Evolutionary conservation across 2,113 vertebrate genomes (phyloP), one percentile per base, ranked within the genome.

Genomic region (Camelus bactrianus): DNA sequence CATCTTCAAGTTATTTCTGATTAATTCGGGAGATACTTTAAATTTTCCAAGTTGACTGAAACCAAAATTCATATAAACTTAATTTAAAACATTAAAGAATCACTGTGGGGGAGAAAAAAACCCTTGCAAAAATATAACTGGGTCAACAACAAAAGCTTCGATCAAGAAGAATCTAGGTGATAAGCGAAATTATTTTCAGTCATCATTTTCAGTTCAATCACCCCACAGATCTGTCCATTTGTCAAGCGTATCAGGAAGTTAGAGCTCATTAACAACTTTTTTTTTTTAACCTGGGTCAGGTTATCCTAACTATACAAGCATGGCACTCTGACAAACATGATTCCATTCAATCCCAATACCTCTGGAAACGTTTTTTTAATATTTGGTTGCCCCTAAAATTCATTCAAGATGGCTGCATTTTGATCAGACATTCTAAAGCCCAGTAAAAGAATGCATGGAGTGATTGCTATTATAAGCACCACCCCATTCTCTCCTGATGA

Each of bases 21-120:
- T 86, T 89, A 88, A 92, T 75, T 42, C 81, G 30, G 58, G 50
- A 73, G 64, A 12, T 20, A 14, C 64, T 75, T 88, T 60, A 81
- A 76, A 26, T 75, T 48, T 90, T n/a, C 54, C 50, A 84, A 94
- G 11, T 73, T 48, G 6, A 88, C 0, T 62, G 48, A 87, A 95
- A 90, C 19, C 14, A 95, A 91, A 81, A 91, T 56, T 65, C 67
- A 88, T 12, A 73, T 28, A 89, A 92, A 87, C 9, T 79, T 64
- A 93, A 88, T 50, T 81, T 76, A 89, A 81, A 94, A 84, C 13
- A 48, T 26, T 70, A 69, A 88, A 76, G 54, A 93, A 94, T 67
- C 38, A 58, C 38, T 67, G 4, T 32, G 24, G 8, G 30, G 1
- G 26, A 1, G 10, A 3, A 8, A 2, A 2, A 20, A 46, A 58